Evolutionary conservation across 2,888 invertebrate species (phyloP).

Genomic region (Dryomyza anilis): DNA sequence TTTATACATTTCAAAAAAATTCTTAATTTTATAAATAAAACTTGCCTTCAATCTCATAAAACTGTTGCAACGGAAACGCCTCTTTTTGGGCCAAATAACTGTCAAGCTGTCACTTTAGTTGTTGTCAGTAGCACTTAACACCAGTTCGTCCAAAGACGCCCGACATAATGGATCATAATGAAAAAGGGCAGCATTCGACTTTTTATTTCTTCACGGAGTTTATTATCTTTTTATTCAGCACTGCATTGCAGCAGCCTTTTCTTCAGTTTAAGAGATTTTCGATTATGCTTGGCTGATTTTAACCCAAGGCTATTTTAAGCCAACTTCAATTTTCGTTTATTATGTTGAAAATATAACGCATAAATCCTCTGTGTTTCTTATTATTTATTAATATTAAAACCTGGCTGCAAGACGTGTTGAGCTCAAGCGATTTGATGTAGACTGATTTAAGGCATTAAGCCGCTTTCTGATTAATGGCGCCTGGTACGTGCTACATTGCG

Average conservation of each 20-base stretch:
- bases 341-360: no score
- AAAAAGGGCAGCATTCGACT: neutral
- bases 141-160: no score
- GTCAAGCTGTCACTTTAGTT: neutral
- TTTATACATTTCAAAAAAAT: no score
- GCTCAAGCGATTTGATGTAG: no score
- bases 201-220: neutral
- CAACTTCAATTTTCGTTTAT: no score
- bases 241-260: neutral
- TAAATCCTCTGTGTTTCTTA: no score
- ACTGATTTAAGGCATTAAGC: no score
- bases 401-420: no score
- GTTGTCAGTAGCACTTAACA: neutral
- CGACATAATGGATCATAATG: no score
- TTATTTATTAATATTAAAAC: no score
- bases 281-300: constrained; percentile 15
- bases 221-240: neutral
- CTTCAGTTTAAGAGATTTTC: neutral
- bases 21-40: neutral
- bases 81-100: neutral
- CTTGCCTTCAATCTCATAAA: neutral
- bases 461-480: no score
- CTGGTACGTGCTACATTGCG: no score
- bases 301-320: neutral
- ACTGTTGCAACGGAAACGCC: constrained; percentile 6